These are phyloP conservation scores for Pipistrellus pipistrellus DNA, from an alignment of 2,797 vertebrate genomes.

Conservation along the genomic window DNA sequence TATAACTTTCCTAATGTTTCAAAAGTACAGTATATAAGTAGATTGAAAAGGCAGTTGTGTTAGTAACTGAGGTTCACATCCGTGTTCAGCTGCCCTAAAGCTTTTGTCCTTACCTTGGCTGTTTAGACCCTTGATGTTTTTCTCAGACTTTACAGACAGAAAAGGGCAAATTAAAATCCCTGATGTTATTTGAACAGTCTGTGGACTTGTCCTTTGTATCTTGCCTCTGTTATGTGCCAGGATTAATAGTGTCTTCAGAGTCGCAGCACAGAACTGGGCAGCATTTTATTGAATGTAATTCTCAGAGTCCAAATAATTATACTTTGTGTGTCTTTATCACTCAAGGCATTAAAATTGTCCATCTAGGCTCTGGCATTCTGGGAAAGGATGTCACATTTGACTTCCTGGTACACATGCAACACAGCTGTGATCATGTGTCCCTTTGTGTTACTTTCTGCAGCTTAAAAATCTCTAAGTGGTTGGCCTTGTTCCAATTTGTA, in stretches of 20 bases:
- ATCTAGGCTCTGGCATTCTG: neutral
- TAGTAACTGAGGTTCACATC: neutral
- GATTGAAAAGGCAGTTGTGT: neutral
- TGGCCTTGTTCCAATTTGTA: neutral
- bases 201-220: neutral
- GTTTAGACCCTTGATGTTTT: neutral
- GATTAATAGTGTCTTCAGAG: neutral
- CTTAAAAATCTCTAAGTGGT: neutral
- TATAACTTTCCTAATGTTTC: neutral
- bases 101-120: neutral
- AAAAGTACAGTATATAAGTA: neutral
- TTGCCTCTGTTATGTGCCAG: neutral
- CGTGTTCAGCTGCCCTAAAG: neutral
- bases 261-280: neutral
- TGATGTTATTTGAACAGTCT: neutral
- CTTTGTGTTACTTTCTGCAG: neutral
- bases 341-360: neutral
- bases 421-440: neutral
- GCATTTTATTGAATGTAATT: neutral
- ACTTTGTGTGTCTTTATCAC: neutral
- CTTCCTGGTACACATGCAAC: neutral
- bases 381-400: neutral
- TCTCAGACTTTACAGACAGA: slow-evolving; percentile 36
- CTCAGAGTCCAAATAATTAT: neutral
- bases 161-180: neutral